Evolutionary conservation across 2,888 invertebrate species (phyloP), one percentile per base, ranked within the genome.

Genomic region (Caprella mutica): DNA sequence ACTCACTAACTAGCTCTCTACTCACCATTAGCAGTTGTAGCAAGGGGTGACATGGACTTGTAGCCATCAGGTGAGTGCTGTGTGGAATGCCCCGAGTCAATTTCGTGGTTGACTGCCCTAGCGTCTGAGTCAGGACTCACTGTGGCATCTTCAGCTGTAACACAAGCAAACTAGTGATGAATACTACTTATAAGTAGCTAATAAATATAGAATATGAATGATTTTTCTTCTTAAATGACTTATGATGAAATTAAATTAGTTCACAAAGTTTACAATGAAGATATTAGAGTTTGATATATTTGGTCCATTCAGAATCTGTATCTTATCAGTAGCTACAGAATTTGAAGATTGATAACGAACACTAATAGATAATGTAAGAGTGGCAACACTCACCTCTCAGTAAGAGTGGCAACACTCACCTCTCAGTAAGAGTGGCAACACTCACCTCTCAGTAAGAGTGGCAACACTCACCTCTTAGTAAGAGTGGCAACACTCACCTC

Each of bases 1-100:
- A n/a, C n/a, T n/a, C n/a, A n/a, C n/a, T n/a, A n/a, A n/a, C n/a
- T n/a, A n/a, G n/a, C n/a, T n/a, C n/a, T n/a, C n/a, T 26, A 33
- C 50, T 24, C 46, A 62, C 60, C 59, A 40, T 58, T 56, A 39
- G 52, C 57, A 30, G 63, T 59, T 27, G 48, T 48, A 39, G 60
- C 55, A 40, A 51, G 60, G 8, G 55, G 61, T 12, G 65, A 61
- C 60, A 57, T 56, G 21, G 59, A 59, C 48, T 63, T 59, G 51
- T 51, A 53, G 12, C 88, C 62, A 67, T 88, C 90, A 0, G 91
- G 90, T 0, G 90, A 90, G 72, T 91, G 90, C 46, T 88, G 87
- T 21, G 90, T 90, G 67, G 90, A 90, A 71, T 90, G 88, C 1
- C 91, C 91, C 68, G 90, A 91, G 71, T 91, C 91, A 12, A 84